Base-by-base conservation (phyloP, 2,113 vertebrate species). In the Calypte anna region DNA sequence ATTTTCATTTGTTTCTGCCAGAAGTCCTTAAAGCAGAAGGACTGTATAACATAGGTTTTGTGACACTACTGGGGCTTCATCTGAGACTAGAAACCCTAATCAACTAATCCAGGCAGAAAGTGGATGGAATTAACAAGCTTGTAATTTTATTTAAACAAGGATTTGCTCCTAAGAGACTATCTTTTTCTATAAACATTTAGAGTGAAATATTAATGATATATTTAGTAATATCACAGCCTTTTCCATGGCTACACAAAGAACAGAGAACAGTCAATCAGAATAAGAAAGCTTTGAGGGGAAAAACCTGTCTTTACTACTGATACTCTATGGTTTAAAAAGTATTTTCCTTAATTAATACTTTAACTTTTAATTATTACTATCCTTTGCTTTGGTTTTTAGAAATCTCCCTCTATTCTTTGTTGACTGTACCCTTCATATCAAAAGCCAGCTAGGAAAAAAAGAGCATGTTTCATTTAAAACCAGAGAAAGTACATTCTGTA, bases 101-200 rank as follows among this genome's bases (percentile, higher is more conserved):
- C 27, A 73, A 31, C 36, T 66, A 53, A 51, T 72, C 48, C 3
- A 1, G 30, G 66, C 17, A 61, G 38, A 68, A 94, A 67, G 33
- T 51, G 27, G 36, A 59, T 62, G n/a, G 70, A 87, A 79, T 66
- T 46, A 91, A 89, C 22, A 89, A 40, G 7, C 25, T 54, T 91
- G 21, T 80, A 55, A 72, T 85, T 91, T 82, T 63, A 44, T 73
- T 92, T 69, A 36, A 78, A 68, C n/a, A 58, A 43, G 46, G 66
- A 89, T 92, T 88, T 82, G 50, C 63, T 93, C 67, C 76, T 88
- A 92, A 69, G 80, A 82, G 68, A 66, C 40, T 36, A 58, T 75
- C 36, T 91, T 84, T 84, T 73, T n/a, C 55, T 82, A 55, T 62
- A 85, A 94, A 84, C 22, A 87, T 48, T 82, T 82, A 69, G 23